A percentile compares a stretch with the other conserved stretches of the same genome.
These are phyloP conservation scores for Phyllostomus discolor DNA, from an alignment of 2,113 vertebrate genomes.

Conservation along the genomic window DNA sequence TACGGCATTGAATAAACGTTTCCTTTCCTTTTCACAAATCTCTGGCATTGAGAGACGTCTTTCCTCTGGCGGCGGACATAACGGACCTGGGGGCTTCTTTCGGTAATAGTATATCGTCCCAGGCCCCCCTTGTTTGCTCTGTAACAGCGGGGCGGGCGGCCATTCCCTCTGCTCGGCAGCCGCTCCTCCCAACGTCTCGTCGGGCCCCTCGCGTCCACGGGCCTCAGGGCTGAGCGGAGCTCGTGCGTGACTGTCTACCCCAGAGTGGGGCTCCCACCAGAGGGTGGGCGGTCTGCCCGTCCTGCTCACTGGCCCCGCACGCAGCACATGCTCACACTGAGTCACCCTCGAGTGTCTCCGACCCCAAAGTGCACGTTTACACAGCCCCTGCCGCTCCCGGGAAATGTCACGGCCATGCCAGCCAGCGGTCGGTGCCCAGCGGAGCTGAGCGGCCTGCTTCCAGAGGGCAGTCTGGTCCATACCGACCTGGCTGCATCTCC, in stretches of 20 bases:
- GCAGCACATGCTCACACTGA: accelerated
- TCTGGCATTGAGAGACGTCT: too few relatives aligned
- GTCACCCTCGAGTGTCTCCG: background rate
- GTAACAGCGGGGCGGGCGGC: too few relatives aligned
- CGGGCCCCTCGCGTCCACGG: accelerated
- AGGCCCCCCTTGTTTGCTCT: too few relatives aligned
- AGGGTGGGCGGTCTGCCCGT: background rate
- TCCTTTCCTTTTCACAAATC: too few relatives aligned
- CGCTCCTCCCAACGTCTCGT: background rate
- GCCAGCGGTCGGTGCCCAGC: background rate
- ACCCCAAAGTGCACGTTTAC: background rate
- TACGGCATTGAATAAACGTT: too few relatives aligned
- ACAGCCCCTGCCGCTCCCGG: background rate
- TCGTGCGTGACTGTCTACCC: accelerated
- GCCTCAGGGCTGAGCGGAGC: background rate
- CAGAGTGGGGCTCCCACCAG: background rate
- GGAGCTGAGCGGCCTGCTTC: background rate
- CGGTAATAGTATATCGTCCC: too few relatives aligned
- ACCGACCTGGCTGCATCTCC: accelerated
- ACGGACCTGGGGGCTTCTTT: too few relatives aligned
- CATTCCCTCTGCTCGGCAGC: background rate
- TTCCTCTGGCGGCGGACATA: too few relatives aligned
- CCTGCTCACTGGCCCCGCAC: background rate
- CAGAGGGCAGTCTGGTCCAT: accelerated
- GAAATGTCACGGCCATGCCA: accelerated